phyloP scores from a whole-genome alignment of 2,888 invertebrate species.

The Choreutis nemorana region DNA sequence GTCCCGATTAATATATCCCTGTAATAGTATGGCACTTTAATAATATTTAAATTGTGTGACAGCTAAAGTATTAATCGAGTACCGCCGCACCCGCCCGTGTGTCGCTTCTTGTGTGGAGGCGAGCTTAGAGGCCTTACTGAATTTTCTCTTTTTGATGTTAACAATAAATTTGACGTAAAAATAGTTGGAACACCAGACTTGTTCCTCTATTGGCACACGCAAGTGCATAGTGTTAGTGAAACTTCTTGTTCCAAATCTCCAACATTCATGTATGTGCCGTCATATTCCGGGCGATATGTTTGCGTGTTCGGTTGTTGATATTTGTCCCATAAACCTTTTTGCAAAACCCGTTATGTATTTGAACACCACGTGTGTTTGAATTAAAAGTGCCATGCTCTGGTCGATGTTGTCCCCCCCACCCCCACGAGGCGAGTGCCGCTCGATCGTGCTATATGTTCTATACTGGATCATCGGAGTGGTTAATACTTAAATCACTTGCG shows the following conservation, averaged over 20 bases:
- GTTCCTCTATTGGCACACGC: slow-evolving; percentile 63
- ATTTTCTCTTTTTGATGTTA: slow-evolving; percentile 54
- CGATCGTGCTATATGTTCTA: slow-evolving; percentile 20
- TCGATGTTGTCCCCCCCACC: slow-evolving; percentile 48
- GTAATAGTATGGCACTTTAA: slow-evolving; percentile 62
- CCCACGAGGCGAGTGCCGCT: slow-evolving; percentile 24
- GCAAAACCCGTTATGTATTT: slow-evolving; percentile 40
- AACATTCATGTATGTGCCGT: slow-evolving; percentile 60
- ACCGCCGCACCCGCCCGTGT: slow-evolving; percentile 53
- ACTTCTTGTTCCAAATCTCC: slow-evolving; percentile 69
- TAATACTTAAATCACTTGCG: slow-evolving; percentile 43
- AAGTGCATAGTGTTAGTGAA: slow-evolving; percentile 64
- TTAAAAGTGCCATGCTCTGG: slow-evolving; percentile 66
- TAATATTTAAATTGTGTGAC: slow-evolving; percentile 39
- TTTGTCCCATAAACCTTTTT: slow-evolving; percentile 43
- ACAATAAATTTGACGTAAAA: slow-evolving; percentile 43
- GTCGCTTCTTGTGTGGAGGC: slow-evolving; percentile 59
- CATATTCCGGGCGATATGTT: slow-evolving; percentile 52
- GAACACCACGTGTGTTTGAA: slow-evolving; percentile 43
- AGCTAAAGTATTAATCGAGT: slow-evolving; percentile 34
- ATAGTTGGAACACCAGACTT: slow-evolving; percentile 51
- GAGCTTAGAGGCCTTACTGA: slow-evolving; percentile 56
- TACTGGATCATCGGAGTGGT: slow-evolving; percentile 30
- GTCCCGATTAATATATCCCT: slow-evolving; percentile 46
- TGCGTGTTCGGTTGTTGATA: slow-evolving; percentile 60